These are phyloP conservation scores for Centropyge bicolor DNA, from an alignment of 2,797 vertebrate species.

Conservation along the genomic window DNA sequence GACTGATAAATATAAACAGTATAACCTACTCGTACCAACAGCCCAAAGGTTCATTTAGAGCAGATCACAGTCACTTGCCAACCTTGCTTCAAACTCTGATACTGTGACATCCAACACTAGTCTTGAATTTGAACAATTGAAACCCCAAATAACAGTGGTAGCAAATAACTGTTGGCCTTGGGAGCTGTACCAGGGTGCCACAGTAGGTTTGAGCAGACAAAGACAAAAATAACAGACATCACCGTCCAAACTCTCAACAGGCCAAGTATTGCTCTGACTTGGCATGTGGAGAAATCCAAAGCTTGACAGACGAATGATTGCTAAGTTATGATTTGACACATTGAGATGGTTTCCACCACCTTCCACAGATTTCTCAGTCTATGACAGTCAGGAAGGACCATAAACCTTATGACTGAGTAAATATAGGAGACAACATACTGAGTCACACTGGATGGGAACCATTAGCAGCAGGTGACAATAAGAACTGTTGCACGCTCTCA, in stretches of 20 bases:
- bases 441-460: background rate
- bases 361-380: background rate
- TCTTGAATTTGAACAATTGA: background rate
- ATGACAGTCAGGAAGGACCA: background rate
- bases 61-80: background rate
- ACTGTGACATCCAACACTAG: background rate
- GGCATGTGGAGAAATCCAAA: background rate
- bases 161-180: background rate
- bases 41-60: background rate
- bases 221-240: background rate
- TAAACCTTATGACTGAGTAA: background rate
- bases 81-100: background rate
- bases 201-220: background rate
- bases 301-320: background rate
- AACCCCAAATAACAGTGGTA: background rate
- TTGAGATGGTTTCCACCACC: background rate
- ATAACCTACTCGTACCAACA: too few species aligned
- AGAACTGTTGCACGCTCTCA: background rate
- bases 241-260: background rate
- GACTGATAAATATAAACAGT: background rate
- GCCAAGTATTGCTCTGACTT: background rate
- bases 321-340: background rate
- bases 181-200: background rate
- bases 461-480: background rate
- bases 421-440: background rate